A percentile compares a stretch with the other conserved stretches of the same genome.
Conservation (phyloP, 2,888 invertebrate species). For the Drosophila limbata region DNA sequence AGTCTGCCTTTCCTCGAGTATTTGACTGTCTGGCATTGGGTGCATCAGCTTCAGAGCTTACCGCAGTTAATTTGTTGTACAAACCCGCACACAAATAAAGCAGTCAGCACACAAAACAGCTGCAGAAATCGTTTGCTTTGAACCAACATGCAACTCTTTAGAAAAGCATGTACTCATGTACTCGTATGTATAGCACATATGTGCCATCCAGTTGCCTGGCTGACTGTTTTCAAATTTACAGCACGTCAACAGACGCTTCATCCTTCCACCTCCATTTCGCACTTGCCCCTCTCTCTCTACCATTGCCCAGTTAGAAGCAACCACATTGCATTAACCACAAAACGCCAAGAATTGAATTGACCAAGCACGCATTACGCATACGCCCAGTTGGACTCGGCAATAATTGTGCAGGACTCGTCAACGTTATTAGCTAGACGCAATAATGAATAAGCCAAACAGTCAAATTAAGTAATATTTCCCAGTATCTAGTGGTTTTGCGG, state of each 20-base stretch:
- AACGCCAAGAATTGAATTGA: slow-evolving; percentile 38
- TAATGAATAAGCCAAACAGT: neutral
- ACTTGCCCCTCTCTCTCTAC: neutral
- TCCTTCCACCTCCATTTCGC: neutral
- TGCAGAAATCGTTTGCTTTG: slow-evolving; percentile 74
- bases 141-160: slow-evolving; percentile 75
- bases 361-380: slow-evolving; percentile 51
- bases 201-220: slow-evolving; percentile 28
- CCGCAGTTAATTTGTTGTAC: slow-evolving; percentile 78
- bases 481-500: neutral
- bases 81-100: slow-evolving; percentile 76
- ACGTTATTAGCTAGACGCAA: slow-evolving; percentile 2
- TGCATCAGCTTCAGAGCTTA: slow-evolving; percentile 38
- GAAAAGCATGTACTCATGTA: slow-evolving; percentile 6
- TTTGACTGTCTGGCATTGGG: slow-evolving; percentile 9
- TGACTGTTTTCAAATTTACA: slow-evolving; percentile 78
- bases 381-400: slow-evolving; percentile 17
- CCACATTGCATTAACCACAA: slow-evolving; percentile 65
- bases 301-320: slow-evolving; percentile 21
- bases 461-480: neutral
- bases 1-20: neutral
- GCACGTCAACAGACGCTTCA: slow-evolving; percentile 59
- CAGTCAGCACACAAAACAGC: slow-evolving; percentile 58
- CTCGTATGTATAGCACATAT: neutral
- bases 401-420: neutral